Evolutionary conservation across 2,888 invertebrate species (phyloP), one percentile per base, ranked within the genome.

Genomic region (Caenorhabditis uteleia): DNA sequence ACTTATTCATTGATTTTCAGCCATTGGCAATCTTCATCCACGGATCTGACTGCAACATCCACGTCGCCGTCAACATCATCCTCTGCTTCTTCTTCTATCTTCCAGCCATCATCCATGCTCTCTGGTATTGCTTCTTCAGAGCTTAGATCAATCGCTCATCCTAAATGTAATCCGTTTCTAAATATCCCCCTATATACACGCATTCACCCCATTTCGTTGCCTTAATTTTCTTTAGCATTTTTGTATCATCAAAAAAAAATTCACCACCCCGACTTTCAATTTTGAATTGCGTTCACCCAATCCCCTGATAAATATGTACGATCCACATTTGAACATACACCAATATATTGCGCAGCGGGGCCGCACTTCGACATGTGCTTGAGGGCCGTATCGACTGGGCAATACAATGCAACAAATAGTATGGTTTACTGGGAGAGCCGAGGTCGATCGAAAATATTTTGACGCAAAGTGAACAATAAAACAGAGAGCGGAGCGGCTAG

Each of bases 1-100:
- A 6, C n/a, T 33, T 21, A 31, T 6, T 45, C 18, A 21, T 16
- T 2, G n/a, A 18, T 18, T 68, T 75, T 14, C 62, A 77, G 75
- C 77, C 77, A 47, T 56, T 77, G 56, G 77, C 77, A 61, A 73
- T 77, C 70, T 77, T 77, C 75, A 76, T 77, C 66, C 77, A 77
- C 53, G 75, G 74, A 59, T 68, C 64, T 23, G 76, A 77, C 61
- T 77, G 77, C 67, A 77, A 77, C 69, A 76, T 75, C 50, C 77
- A 77, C 58, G 76, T 77, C 34, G 74, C 73, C 21, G 70, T 76
- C 53, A 74, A 72, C 68, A 77, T 77, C 68, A 67, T 77, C 33
- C 71, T 77, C 44, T 77, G 74, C 69, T 75, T 75, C 76, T 72
- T 77, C 72, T 74, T 75, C 69, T 75, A 65, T 44, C 39, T 77